Conservation (phyloP, 2,113 vertebrate genomes). For the human region GRCh38 chr2:141672001-141672500, state of each 20-base stretch:
- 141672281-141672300: background rate
- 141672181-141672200: background rate
- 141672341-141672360: background rate
- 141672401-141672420: background rate
- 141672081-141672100: background rate
- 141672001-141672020: background rate
- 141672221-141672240: background rate
- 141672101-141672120: background rate
- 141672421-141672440: background rate
- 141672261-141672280: background rate
- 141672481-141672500: background rate
- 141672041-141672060: background rate
- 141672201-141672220: background rate
- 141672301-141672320: background rate
- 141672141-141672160: background rate
- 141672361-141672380: background rate
- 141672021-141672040: background rate
- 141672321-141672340: background rate
- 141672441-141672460: background rate
- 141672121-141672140: conserved; percentile 4
- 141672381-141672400: background rate
- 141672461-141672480: background rate
- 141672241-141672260: background rate
- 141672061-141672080: background rate
- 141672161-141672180: background rate